Base-by-base conservation (phyloP, 2,797 vertebrate species). In the Lagodon rhomboides region DNA sequence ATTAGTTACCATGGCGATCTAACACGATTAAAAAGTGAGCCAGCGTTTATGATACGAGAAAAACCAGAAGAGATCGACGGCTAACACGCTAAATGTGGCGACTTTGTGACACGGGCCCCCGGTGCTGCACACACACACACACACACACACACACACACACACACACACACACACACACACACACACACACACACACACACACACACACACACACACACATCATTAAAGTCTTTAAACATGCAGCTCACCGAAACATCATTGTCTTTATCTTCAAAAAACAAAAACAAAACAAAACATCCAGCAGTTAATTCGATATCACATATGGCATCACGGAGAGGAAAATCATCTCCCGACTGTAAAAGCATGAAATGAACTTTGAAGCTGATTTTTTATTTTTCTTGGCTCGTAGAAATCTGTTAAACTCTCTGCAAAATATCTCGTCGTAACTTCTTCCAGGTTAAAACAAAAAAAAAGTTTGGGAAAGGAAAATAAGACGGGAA, bases 261-360 rank as follows among this genome's bases (percentile, higher is more conserved):
- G 54, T 86, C 76, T 67, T 77, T 1, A 55, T 65, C 55, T 79
- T 66, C 6, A 51, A 25, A 67, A 55, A 12, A 58, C 54, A 3
- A 62, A 71, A 38, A 72, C 61, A 68, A 59, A 61, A 3, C n/a
- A 62, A 71, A 6, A 69, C 65, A 68, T 81, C 76, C 82, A 83
- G 82, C 80, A 58, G 79, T 70, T 79, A 46, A 54, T 38, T 77
- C 9, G 22, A 62, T 70, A n/a, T 72, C 56, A 73, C 46, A 22
- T 41, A 46, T 43, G 43, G 56, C 68, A 47, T 59, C 61, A 56
- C 53, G 15, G 53, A 63, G 4, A 58, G 20, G 22, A 56, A 34
- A 23, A 4, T 10, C 0, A 12, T 27, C 47, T 18, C 47, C 73
- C 12, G 68, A 70, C 49, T 18, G 34, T 12, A 41, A 66, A 62